Evolutionary conservation across 2,113 vertebrate species (phyloP), one percentile per base, ranked within the genome.

Genomic region (Pluvianellus socialis): DNA sequence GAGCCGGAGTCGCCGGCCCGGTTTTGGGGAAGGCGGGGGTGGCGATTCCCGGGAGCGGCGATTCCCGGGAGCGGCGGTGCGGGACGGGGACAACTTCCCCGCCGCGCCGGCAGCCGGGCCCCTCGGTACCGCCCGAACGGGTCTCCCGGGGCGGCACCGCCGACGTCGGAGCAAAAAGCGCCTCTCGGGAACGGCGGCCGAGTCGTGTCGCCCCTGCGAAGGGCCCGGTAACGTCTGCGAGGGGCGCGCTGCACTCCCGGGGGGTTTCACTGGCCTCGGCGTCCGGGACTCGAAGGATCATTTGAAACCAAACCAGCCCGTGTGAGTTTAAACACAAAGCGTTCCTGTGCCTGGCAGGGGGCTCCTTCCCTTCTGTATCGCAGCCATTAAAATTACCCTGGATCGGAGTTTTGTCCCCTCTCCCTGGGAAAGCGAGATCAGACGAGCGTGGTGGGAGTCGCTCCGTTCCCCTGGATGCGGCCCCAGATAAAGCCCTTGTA

Each of bases 371-470:
- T 72, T 49, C 76, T 28, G 10, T 47, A 3, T 65, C 68, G 8
- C 2, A 61, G 28, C 38, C 4, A 3, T 62, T 74, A 18, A 61
- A 73, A 55, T 77, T 19, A 10, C 52, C 14, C 63, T 23, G 42
- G 27, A 5, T 88, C 23, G 27, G 53, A 45, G 2, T 79, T 50
- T 38, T 63, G 30, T 27, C 0, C 1, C 18, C n/a, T 81, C 44
- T 40, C 4, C 23, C 55, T 52, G 55, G 14, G 32, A 17, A 62
- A 42, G 10, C 5, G 10, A 62, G n/a, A n/a, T 4, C 11, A 27
- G 61, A 50, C 0, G 2, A 18, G 30, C 1, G 0, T 15, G 35
- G 14, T 2, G 38, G 23, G 56, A 68, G 19, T 38, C 3, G 0
- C 5, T 72, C 9, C 11, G 7, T 75, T 75, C 30, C 7, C 5